phyloP scores from a whole-genome alignment of 2,888 invertebrate genomes.

The Sepiola atlantica region DNA sequence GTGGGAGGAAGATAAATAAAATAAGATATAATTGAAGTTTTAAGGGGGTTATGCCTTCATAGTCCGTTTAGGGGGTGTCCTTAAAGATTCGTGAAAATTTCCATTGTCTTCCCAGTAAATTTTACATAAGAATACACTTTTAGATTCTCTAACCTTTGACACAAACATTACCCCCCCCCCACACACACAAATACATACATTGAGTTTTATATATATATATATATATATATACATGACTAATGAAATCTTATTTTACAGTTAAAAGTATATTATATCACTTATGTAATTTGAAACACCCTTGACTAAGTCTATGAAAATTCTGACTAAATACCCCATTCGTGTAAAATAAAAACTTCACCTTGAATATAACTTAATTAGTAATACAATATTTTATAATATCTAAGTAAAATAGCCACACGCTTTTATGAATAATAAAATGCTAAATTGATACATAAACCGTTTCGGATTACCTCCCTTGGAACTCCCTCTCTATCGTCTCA shows the following conservation, averaged over 20 bases:
- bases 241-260: neutral
- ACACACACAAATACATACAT: no score
- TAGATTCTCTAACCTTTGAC: no score
- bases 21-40: no score
- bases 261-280: neutral
- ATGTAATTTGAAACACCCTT: neutral
- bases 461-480: neutral
- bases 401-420: conserved; percentile 12
- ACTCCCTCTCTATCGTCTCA: neutral
- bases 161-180: no score
- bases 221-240: neutral
- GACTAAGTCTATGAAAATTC: neutral
- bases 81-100: no score
- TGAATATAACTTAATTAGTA: neutral
- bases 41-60: no score
- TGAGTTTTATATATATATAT: no score
- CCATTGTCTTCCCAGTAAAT: no score
- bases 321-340: neutral
- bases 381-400: neutral
- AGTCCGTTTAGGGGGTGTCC: no score
- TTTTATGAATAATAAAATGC: neutral
- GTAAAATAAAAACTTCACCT: neutral
- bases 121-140: no score
- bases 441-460: neutral
- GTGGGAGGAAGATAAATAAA: no score